Evolutionary conservation across 2,888 invertebrate genomes (phyloP).

Genomic region (Drosophila atroscutellata): DNA sequence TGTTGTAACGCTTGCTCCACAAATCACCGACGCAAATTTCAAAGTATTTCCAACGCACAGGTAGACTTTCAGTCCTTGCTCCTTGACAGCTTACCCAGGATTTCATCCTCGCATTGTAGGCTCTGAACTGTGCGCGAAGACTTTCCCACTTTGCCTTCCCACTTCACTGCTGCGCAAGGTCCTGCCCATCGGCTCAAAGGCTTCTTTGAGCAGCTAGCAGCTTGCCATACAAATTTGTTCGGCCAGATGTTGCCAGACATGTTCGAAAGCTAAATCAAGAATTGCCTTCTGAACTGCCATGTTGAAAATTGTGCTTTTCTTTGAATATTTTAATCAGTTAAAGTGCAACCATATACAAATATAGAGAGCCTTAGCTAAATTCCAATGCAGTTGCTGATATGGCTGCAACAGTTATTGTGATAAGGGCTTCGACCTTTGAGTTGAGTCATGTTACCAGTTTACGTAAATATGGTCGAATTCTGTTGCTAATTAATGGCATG

Average conservation of each 20-base stretch:
- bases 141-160: too few species aligned
- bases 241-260: background rate
- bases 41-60: too few species aligned
- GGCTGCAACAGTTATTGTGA: background rate
- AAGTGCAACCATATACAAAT: background rate
- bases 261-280: background rate
- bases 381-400: background rate
- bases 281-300: background rate
- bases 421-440: background rate
- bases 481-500: slow-evolving; percentile 12
- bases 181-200: too few species aligned
- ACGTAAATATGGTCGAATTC: background rate
- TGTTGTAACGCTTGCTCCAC: too few species aligned
- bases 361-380: too few species aligned
- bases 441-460: background rate
- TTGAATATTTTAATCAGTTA: background rate
- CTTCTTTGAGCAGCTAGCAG: background rate
- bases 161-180: too few species aligned
- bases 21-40: too few species aligned
- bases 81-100: too few species aligned
- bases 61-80: too few species aligned
- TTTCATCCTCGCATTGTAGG: too few species aligned
- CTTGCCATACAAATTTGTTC: background rate
- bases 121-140: too few species aligned
- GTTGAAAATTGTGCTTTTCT: background rate